phyloP scores from a whole-genome alignment of 2,113 vertebrate genomes.

The Phainopepla nitens region DNA sequence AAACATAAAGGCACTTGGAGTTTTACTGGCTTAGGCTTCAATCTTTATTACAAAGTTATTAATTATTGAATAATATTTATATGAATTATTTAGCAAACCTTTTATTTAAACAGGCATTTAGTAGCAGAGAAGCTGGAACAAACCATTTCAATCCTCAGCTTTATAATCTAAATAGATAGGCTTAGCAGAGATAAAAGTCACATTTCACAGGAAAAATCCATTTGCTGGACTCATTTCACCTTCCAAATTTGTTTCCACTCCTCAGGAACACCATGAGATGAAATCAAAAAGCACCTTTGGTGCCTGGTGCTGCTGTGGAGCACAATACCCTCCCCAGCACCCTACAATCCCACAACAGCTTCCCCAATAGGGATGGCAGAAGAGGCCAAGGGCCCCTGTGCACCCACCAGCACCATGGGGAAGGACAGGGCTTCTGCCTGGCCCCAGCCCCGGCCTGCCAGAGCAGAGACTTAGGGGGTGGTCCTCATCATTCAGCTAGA shows the following conservation, averaged over 20 bases:
- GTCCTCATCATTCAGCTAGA: not conserved
- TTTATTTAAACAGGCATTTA: constrained; percentile 12
- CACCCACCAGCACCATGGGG: rapidly evolving
- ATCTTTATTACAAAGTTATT: not conserved
- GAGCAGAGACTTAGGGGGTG: not conserved
- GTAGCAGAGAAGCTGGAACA: not conserved
- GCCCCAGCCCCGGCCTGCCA: rapidly evolving
- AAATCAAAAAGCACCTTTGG: not conserved
- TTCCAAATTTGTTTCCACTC: not conserved
- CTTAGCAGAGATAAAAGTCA: not conserved
- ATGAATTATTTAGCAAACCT: constrained; percentile 1
- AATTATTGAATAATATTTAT: not conserved
- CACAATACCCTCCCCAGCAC: rapidly evolving
- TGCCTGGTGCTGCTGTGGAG: not conserved
- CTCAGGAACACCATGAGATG: not conserved
- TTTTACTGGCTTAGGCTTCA: not conserved
- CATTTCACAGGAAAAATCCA: not conserved
- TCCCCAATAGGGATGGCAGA: not conserved
- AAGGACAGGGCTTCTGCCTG: not conserved
- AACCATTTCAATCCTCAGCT: not conserved
- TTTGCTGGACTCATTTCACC: not conserved
- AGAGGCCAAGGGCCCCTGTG: not conserved
- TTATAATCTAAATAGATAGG: not conserved
- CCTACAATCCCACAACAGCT: too few species aligned
- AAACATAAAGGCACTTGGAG: not conserved